These are phyloP conservation scores for Rousettus madagascariensis DNA, from an alignment of 2,797 vertebrate species.

Conservation along the genomic window DNA sequence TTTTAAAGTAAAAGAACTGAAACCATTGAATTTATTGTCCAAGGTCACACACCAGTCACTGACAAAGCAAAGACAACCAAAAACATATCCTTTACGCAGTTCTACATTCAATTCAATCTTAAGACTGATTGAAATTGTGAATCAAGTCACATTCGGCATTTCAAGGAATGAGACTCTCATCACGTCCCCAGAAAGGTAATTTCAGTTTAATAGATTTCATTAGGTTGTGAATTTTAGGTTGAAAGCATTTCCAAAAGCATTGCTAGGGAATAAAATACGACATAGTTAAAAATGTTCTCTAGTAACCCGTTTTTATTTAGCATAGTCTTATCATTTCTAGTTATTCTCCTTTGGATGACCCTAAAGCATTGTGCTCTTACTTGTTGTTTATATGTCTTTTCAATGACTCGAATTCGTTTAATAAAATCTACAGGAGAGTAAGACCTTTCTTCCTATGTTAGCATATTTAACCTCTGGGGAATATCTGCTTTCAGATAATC, in stretches of 20 bases:
- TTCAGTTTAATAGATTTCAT: slow-evolving; percentile 56
- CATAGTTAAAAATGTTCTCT: slow-evolving; percentile 39
- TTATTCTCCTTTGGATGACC: slow-evolving; percentile 34
- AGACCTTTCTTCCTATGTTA: slow-evolving; percentile 65
- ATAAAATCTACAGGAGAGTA: slow-evolving; percentile 59
- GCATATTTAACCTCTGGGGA: slow-evolving; percentile 65
- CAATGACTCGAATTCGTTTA: slow-evolving; percentile 65
- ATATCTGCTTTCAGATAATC: slow-evolving; percentile 70
- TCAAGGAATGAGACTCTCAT: slow-evolving; percentile 46
- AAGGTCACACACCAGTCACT: neutral
- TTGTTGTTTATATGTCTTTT: slow-evolving; percentile 62
- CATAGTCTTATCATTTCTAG: neutral
- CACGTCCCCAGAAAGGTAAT: slow-evolving; percentile 42
- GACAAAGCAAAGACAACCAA: neutral
- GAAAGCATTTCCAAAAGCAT: slow-evolving; percentile 54
- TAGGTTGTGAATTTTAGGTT: slow-evolving; percentile 44
- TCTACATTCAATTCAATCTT: neutral
- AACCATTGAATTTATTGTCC: neutral
- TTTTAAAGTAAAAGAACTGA: neutral
- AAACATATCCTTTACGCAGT: neutral
- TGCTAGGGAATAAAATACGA: slow-evolving; percentile 9
- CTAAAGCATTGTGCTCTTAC: slow-evolving; percentile 29
- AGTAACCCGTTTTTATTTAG: slow-evolving; percentile 16
- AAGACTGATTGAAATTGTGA: neutral
- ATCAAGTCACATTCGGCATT: slow-evolving; percentile 23